Percentiles rank a stretch among this genome's conserved stretches.
phyloP scores from a whole-genome alignment of 2,797 vertebrate genomes.

The Gymnopithys bicolor region DNA sequence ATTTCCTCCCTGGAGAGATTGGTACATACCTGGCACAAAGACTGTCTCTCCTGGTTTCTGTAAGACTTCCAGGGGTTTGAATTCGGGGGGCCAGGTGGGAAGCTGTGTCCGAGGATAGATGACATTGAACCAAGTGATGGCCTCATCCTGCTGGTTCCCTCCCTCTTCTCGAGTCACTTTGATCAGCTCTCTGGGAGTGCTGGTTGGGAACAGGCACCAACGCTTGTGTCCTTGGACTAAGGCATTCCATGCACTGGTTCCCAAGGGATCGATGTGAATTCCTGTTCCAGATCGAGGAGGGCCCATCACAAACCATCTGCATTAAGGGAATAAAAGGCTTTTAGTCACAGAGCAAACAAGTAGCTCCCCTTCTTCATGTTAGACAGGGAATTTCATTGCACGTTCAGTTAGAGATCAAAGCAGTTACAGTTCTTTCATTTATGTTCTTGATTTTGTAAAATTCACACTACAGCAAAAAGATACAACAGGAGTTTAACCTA shows the following conservation, averaged over 20 bases:
- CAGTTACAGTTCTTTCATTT: neutral
- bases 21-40: conserved; percentile 89
- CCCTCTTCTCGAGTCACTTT: conserved; percentile 94
- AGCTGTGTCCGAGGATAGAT: conserved; percentile 93
- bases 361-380: neutral
- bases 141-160: conserved; percentile 97
- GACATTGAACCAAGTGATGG: conserved; percentile 96
- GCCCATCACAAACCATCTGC: conserved; percentile 99
- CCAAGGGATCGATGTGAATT: conserved; percentile 97
- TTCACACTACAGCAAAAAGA: neutral
- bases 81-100: conserved; percentile 90
- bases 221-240: conserved; percentile 97
- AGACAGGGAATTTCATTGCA: neutral
- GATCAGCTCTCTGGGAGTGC: conserved; percentile 94
- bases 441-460: neutral
- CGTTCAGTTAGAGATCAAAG: neutral
- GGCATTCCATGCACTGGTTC: conserved; percentile 97
- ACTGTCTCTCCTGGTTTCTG: conserved; percentile 95
- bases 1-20: neutral
- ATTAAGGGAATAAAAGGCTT: neutral
- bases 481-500: neutral
- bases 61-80: conserved; percentile 92
- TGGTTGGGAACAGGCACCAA: conserved; percentile 97
- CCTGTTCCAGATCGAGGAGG: conserved; percentile 95
- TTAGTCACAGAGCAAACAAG: neutral